phyloP scores from a whole-genome alignment of 1,140 invertebrate species.

The Anthonomus grandis region DNA sequence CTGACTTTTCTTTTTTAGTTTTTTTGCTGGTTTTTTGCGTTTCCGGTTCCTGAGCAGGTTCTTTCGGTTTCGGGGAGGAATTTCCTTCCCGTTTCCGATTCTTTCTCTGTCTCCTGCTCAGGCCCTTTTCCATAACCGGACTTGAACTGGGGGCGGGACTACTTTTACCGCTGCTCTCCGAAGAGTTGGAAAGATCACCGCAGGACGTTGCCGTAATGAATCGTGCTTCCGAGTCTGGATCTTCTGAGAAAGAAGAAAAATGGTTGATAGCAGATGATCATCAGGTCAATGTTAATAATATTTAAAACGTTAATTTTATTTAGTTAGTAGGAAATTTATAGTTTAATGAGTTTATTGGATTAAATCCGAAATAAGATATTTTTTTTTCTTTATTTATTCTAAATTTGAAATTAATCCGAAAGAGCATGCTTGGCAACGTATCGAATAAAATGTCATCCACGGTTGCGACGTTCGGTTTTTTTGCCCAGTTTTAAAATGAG shows the following conservation, averaged over 20 bases:
- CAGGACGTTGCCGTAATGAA: slow-evolving; percentile 24
- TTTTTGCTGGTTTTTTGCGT: not conserved
- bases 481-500: too few species aligned
- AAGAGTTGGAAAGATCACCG: slow-evolving; percentile 29
- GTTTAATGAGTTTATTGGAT: too few species aligned
- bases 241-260: slow-evolving; percentile 44
- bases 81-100: slow-evolving; percentile 24
- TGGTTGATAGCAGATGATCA: too few species aligned
- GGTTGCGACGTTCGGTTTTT: too few species aligned
- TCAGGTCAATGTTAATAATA: too few species aligned
- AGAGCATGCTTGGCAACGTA: too few species aligned
- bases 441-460: too few species aligned
- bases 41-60: not conserved
- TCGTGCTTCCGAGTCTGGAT: slow-evolving; percentile 49
- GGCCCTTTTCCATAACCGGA: slow-evolving; percentile 26
- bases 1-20: not conserved
- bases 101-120: slow-evolving; percentile 39
- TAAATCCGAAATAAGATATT: too few species aligned
- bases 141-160: slow-evolving; percentile 27
- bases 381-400: too few species aligned
- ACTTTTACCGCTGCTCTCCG: slow-evolving; percentile 44
- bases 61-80: slow-evolving; percentile 1
- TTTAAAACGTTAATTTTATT: too few species aligned
- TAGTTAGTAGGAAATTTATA: too few species aligned
- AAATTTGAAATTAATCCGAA: too few species aligned